These are phyloP conservation scores for Rhizoglyphus robini DNA, from an alignment of 1,140 invertebrate genomes.

Conservation along the genomic window DNA sequence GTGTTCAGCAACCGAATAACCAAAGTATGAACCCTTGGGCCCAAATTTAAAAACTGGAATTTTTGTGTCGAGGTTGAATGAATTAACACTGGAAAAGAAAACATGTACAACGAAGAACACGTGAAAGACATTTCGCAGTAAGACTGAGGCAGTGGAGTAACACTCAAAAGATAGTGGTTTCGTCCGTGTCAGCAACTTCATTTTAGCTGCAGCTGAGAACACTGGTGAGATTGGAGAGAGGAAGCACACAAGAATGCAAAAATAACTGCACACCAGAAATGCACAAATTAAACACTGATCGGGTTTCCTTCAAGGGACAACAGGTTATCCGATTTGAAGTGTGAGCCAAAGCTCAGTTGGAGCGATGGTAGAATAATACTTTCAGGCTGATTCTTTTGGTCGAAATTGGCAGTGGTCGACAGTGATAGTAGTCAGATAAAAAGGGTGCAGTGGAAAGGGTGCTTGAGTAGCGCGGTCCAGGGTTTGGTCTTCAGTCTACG, in stretches of 20 bases:
- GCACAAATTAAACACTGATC: too few species aligned
- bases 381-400: too few species aligned
- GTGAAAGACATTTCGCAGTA: background rate
- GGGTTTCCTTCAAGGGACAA: too few species aligned
- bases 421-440: too few species aligned
- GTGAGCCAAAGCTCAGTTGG: too few species aligned
- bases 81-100: background rate
- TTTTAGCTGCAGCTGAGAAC: background rate
- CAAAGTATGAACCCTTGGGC: conserved; percentile 57
- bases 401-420: too few species aligned
- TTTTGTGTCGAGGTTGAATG: conserved; percentile 67
- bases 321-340: too few species aligned
- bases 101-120: background rate
- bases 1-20: conserved; percentile 75
- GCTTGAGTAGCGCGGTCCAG: too few species aligned
- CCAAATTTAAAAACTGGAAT: conserved; percentile 68
- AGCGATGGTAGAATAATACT: too few species aligned
- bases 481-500: too few species aligned
- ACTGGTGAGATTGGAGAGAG: background rate
- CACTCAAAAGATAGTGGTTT: background rate
- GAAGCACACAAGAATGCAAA: background rate
- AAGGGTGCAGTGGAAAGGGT: too few species aligned
- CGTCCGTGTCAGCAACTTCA: conserved; percentile 3
- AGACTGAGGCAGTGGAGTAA: background rate
- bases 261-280: background rate